These are phyloP conservation scores for Morinoia aosen DNA, from an alignment of 2,888 invertebrate genomes.

Conservation along the genomic window DNA sequence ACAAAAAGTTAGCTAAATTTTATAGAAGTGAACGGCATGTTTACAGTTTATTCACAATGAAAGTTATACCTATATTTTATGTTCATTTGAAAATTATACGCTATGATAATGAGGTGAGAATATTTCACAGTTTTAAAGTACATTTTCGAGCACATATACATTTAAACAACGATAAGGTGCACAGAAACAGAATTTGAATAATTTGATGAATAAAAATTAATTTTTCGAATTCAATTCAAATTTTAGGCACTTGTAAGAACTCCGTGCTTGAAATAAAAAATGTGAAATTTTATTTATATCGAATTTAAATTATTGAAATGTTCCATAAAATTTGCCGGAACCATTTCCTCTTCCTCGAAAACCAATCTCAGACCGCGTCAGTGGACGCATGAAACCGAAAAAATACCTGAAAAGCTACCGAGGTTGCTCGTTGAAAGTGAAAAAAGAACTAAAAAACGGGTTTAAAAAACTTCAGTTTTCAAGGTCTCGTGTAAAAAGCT, in stretches of 20 bases:
- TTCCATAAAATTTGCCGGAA: neutral
- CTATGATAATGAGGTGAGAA: too few species aligned
- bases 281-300: neutral
- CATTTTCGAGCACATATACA: too few species aligned
- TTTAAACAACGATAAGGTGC: too few species aligned
- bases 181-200: too few species aligned
- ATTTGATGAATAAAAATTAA: too few species aligned
- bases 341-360: neutral
- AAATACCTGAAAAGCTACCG: neutral
- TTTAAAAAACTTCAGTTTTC: neutral
- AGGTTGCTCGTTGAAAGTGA: slow-evolving; percentile 3
- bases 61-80: too few species aligned
- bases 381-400: neutral
- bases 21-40: too few species aligned
- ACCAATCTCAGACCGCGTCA: neutral
- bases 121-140: too few species aligned
- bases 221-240: neutral
- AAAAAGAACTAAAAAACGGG: neutral
- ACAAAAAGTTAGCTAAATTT: too few species aligned
- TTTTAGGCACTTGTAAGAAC: neutral
- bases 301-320: neutral
- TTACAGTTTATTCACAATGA: too few species aligned
- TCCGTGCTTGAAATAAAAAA: neutral
- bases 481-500: neutral
- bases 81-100: too few species aligned